Conservation (phyloP, 2,797 vertebrate genomes). For the Anguilla megastoma region DNA sequence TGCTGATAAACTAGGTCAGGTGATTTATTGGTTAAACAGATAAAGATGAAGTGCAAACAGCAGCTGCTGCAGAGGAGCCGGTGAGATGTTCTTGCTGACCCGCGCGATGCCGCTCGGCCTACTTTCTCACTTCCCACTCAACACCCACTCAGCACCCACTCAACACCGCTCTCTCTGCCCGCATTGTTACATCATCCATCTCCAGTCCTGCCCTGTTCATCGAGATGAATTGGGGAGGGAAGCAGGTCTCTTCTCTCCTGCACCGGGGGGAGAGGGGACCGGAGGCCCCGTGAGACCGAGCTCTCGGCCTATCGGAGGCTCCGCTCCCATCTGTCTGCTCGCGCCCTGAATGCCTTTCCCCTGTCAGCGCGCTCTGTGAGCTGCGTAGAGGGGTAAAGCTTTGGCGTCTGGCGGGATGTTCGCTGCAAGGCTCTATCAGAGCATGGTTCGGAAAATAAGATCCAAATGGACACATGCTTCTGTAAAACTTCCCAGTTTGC, state of each 20-base stretch:
- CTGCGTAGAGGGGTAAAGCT: not conserved
- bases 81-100: slow-evolving; percentile 13
- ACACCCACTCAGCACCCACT: not conserved
- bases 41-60: not conserved
- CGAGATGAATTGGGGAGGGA: not conserved
- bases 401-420: not conserved
- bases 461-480: not conserved
- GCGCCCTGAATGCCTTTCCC: not conserved
- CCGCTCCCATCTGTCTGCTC: not conserved
- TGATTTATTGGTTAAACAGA: slow-evolving; percentile 23
- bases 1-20: slow-evolving; percentile 27
- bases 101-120: not conserved
- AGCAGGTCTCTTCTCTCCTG: not conserved
- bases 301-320: not conserved
- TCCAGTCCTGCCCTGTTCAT: not conserved
- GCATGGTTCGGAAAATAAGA: not conserved
- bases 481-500: not conserved
- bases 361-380: not conserved
- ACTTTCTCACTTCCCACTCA: slow-evolving; percentile 9
- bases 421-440: not conserved
- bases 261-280: not conserved
- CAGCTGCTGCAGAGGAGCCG: slow-evolving; percentile 2
- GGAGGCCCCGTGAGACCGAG: not conserved
- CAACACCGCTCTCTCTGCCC: slow-evolving; percentile 6
- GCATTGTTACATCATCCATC: not conserved